These are phyloP conservation scores for Ophion ellenae DNA, from an alignment of 2,888 invertebrate species.

Conservation along the genomic window DNA sequence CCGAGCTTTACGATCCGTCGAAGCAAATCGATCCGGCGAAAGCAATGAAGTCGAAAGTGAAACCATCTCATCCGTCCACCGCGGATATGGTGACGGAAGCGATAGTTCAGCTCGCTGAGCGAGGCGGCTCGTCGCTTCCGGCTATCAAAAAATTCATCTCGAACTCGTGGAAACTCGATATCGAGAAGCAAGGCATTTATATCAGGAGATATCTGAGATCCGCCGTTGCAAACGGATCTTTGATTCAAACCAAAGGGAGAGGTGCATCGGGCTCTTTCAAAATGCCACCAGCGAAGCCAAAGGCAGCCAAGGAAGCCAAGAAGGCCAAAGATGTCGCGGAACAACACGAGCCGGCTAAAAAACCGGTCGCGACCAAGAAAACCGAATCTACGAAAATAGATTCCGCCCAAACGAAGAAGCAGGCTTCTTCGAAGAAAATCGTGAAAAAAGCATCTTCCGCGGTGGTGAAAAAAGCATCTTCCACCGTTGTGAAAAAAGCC, in stretches of 20 bases:
- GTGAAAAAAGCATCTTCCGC: conserved; percentile 17
- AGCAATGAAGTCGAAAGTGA: conserved; percentile 77
- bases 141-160: conserved; percentile 87
- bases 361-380: conserved; percentile 74
- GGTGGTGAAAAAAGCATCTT: background rate
- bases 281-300: conserved; percentile 28
- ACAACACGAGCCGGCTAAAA: conserved; percentile 65
- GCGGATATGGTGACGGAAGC: conserved; percentile 86
- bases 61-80: conserved; percentile 84
- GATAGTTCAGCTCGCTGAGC: conserved; percentile 84
- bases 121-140: conserved; percentile 85
- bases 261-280: conserved; percentile 47
- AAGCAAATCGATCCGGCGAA: conserved; percentile 22
- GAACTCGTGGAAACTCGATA: conserved; percentile 86
- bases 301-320: conserved; percentile 52
- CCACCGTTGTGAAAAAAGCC: conserved; percentile 35
- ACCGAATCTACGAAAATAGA: conserved; percentile 63
- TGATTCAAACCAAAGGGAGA: conserved; percentile 82
- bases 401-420: conserved; percentile 61
- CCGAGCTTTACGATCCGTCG: conserved; percentile 69
- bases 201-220: conserved; percentile 86
- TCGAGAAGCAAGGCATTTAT: conserved; percentile 85
- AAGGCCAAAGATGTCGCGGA: conserved; percentile 65
- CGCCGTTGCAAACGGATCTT: conserved; percentile 84
- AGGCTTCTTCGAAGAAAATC: conserved; percentile 61